These are phyloP conservation scores for Caenorhabditis inopinata DNA, from an alignment of 1,140 invertebrate species.

Conservation along the genomic window DNA sequence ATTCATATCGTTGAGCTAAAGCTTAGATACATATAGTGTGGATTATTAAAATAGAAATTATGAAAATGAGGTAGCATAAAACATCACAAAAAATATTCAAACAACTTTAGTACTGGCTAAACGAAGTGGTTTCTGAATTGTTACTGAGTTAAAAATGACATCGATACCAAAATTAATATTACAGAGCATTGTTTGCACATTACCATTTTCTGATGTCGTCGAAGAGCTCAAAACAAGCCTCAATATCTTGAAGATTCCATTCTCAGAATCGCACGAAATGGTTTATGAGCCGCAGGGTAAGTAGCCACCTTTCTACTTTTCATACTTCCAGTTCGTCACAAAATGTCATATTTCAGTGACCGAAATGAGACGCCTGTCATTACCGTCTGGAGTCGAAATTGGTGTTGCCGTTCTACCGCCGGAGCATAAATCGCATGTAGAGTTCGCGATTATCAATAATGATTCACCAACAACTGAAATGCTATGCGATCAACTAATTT, in stretches of 20 bases:
- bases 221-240: slow-evolving; percentile 26
- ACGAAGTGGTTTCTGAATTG: too few relatives aligned
- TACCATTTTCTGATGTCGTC: slow-evolving; percentile 28
- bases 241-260: slow-evolving; percentile 30
- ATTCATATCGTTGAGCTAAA: too few relatives aligned
- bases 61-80: too few relatives aligned
- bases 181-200: slow-evolving; percentile 28
- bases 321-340: not conserved
- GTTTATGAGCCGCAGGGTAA: slow-evolving; percentile 33
- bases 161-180: too few relatives aligned
- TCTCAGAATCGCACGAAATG: slow-evolving; percentile 28
- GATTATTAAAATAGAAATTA: too few relatives aligned
- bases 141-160: too few relatives aligned
- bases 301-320: not conserved
- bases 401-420: slow-evolving; percentile 41
- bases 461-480: slow-evolving; percentile 34
- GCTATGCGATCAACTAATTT: slow-evolving; percentile 32
- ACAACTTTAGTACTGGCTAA: too few relatives aligned
- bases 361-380: slow-evolving; percentile 39
- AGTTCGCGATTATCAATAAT: slow-evolving; percentile 32
- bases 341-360: not conserved
- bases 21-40: too few relatives aligned
- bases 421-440: slow-evolving; percentile 39
- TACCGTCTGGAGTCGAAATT: slow-evolving; percentile 40
- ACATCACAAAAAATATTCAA: too few relatives aligned